These are phyloP conservation scores for Kryphioiulus occultus DNA, from an alignment of 2,888 invertebrate species.

Conservation along the genomic window DNA sequence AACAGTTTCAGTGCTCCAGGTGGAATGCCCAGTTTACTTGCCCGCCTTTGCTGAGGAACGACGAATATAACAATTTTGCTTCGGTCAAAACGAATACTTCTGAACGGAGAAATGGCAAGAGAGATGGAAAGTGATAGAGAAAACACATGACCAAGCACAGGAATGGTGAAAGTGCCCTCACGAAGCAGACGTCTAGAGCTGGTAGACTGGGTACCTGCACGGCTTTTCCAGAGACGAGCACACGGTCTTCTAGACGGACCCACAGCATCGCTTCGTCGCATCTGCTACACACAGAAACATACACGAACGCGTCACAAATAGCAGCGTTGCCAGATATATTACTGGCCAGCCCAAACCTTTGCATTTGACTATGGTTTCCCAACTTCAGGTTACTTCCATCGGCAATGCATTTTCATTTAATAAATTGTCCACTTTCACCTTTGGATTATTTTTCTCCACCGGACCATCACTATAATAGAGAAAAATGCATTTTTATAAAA, in stretches of 20 bases:
- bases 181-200: constrained; percentile 32
- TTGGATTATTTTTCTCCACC: constrained; percentile 51
- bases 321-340: constrained; percentile 27
- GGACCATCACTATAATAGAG: constrained; percentile 51
- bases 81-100: constrained; percentile 37
- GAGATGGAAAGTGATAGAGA: constrained; percentile 43
- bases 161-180: constrained; percentile 46
- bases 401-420: constrained; percentile 65
- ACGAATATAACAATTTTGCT: constrained; percentile 32
- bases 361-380: constrained; percentile 38
- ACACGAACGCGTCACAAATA: constrained; percentile 43
- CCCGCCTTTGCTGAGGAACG: constrained; percentile 21
- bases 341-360: constrained; percentile 43
- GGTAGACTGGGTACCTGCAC: background rate
- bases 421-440: constrained; percentile 54
- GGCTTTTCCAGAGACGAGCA: background rate
- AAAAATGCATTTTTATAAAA: background rate
- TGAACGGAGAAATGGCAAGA: constrained; percentile 42
- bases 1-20: constrained; percentile 3
- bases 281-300: constrained; percentile 37
- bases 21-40: background rate
- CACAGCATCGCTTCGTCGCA: constrained; percentile 10
- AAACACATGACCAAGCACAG: constrained; percentile 49
- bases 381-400: constrained; percentile 70
- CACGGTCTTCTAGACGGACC: background rate